Evolutionary conservation across 1,140 invertebrate genomes (phyloP).

Genomic region (Ganaspis sp.): DNA sequence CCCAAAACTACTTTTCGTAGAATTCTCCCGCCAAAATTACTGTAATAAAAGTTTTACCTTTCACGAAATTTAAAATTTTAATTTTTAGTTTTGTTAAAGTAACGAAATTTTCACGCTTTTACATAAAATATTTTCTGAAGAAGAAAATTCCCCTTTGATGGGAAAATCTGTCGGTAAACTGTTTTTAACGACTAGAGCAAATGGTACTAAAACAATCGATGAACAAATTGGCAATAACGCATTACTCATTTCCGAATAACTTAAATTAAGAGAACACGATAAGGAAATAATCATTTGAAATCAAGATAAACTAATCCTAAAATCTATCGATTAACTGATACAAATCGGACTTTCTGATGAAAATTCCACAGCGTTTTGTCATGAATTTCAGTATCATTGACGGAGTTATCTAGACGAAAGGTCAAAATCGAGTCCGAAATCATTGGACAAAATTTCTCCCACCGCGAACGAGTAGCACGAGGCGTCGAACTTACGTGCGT

Average conservation of each 20-base stretch:
- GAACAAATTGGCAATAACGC: neutral
- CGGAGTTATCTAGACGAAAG: neutral
- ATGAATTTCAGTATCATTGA: slow-evolving; percentile 37
- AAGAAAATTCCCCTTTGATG: too few relatives aligned
- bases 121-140: too few relatives aligned
- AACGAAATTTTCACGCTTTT: too few relatives aligned
- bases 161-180: too few relatives aligned
- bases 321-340: neutral
- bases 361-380: slow-evolving; percentile 48
- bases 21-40: too few relatives aligned
- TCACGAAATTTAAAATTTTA: too few relatives aligned
- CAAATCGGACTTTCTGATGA: slow-evolving; percentile 30
- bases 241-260: neutral
- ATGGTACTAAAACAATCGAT: neutral
- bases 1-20: too few relatives aligned
- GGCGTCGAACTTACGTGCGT: slow-evolving; percentile 65
- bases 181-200: too few relatives aligned
- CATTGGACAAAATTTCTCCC: slow-evolving; percentile 63
- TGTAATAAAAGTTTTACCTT: too few relatives aligned
- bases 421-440: slow-evolving; percentile 49
- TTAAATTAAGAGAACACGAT: slow-evolving; percentile 5
- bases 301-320: slow-evolving; percentile 13
- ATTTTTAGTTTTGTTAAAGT: too few relatives aligned
- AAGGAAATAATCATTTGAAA: slow-evolving; percentile 25
- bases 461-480: slow-evolving; percentile 56